These are phyloP conservation scores for Sylvia atricapilla DNA, from an alignment of 2,113 vertebrate species.

Conservation along the genomic window DNA sequence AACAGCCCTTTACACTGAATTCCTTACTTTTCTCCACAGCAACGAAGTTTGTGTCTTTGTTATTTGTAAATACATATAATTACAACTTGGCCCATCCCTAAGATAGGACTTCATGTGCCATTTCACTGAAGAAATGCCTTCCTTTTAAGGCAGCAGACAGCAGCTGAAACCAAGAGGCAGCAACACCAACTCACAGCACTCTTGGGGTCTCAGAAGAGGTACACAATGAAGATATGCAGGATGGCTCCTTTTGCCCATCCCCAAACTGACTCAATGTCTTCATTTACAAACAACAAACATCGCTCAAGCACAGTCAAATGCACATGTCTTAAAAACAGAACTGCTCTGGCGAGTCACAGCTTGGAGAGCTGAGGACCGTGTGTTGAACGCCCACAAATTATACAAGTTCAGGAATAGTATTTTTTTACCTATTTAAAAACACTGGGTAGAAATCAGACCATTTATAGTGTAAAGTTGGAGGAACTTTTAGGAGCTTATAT, in stretches of 20 bases:
- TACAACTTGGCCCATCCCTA: neutral
- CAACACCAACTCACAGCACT: neutral
- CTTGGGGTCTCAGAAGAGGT: neutral
- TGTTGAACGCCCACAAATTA: neutral
- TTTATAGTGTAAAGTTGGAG: neutral
- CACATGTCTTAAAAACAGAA: neutral
- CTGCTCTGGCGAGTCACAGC: neutral
- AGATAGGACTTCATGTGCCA: neutral
- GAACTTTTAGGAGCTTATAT: neutral
- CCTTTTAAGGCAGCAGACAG: neutral
- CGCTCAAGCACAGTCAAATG: neutral
- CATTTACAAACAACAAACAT: neutral
- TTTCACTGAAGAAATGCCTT: neutral
- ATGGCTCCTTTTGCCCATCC: neutral
- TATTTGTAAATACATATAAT: neutral
- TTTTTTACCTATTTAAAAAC: slow-evolving; percentile 9
- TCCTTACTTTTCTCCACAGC: neutral
- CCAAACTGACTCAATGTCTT: neutral
- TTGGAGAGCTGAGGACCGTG: neutral
- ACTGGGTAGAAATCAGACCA: neutral
- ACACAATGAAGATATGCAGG: neutral
- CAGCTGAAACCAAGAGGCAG: neutral
- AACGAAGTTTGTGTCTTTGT: neutral
- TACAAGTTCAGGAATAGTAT: neutral
- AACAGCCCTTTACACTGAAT: neutral